Conservation (phyloP, 2,113 vertebrate species). For the Cyprinodon variegatus region DNA sequence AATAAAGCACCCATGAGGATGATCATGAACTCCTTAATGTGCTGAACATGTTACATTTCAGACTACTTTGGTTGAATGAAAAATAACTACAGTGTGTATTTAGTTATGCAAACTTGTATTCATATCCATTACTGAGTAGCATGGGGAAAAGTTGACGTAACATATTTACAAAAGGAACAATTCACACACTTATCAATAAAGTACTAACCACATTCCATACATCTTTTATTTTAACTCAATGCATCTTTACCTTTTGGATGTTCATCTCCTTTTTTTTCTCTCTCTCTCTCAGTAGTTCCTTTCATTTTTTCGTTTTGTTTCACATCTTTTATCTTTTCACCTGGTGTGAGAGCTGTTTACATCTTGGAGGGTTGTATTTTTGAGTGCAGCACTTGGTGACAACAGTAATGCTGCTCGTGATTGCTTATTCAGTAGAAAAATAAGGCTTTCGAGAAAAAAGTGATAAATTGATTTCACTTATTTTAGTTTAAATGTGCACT, state of each 20-base stretch:
- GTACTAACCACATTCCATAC: constrained; percentile 44
- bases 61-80: constrained; percentile 10
- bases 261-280: constrained; percentile 8
- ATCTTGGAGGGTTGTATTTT: constrained; percentile 38
- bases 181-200: constrained; percentile 74
- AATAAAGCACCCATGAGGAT: not conserved
- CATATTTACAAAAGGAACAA: constrained; percentile 63
- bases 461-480: constrained; percentile 24
- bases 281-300: constrained; percentile 19
- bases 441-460: not conserved
- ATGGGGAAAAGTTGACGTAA: constrained; percentile 46
- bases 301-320: constrained; percentile 15
- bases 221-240: constrained; percentile 38
- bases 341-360: constrained; percentile 41
- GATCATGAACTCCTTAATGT: not conserved
- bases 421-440: constrained; percentile 38
- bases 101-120: constrained; percentile 5
- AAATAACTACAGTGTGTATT: not conserved
- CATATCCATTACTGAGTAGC: constrained; percentile 6
- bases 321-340: constrained; percentile 26
- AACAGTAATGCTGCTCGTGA: constrained; percentile 32
- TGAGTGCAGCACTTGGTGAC: constrained; percentile 38
- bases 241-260: constrained; percentile 39
- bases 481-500: constrained; percentile 3
- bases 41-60: constrained; percentile 1